These are phyloP conservation scores for Adelges cooleyi DNA, from an alignment of 1,140 invertebrate species.

Conservation along the genomic window DNA sequence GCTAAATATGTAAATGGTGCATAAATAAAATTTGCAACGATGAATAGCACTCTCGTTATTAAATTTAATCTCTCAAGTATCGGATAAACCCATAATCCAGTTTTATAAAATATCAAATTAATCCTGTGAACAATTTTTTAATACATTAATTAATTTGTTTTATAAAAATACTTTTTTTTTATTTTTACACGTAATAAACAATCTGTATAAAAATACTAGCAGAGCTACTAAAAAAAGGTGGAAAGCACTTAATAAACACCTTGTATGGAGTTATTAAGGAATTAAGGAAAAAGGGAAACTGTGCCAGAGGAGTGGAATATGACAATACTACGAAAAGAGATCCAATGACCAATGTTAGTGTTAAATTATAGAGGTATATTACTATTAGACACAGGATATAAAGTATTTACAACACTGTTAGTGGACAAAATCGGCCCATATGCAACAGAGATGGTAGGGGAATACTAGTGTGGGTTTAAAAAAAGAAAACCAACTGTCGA, in stretches of 20 bases:
- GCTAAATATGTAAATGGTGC: slow-evolving; percentile 50
- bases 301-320: background rate
- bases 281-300: background rate
- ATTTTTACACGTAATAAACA: background rate
- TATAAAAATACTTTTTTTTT: too few relatives aligned
- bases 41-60: slow-evolving; percentile 58
- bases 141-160: too few relatives aligned
- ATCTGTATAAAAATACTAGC: background rate
- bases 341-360: too few relatives aligned
- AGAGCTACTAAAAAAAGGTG: background rate
- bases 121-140: too few relatives aligned
- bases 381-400: too few relatives aligned
- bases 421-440: too few relatives aligned
- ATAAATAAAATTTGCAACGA: slow-evolving; percentile 47
- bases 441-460: too few relatives aligned
- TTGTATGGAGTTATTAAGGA: background rate
- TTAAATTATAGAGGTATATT: too few relatives aligned
- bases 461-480: too few relatives aligned
- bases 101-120: slow-evolving; percentile 56
- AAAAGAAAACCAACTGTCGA: too few relatives aligned
- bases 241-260: background rate
- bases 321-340: background rate
- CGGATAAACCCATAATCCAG: slow-evolving; percentile 76
- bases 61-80: slow-evolving; percentile 61
- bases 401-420: too few relatives aligned